Base-by-base conservation (phyloP, 1,140 invertebrate species). In the Papilio helenus region DNA sequence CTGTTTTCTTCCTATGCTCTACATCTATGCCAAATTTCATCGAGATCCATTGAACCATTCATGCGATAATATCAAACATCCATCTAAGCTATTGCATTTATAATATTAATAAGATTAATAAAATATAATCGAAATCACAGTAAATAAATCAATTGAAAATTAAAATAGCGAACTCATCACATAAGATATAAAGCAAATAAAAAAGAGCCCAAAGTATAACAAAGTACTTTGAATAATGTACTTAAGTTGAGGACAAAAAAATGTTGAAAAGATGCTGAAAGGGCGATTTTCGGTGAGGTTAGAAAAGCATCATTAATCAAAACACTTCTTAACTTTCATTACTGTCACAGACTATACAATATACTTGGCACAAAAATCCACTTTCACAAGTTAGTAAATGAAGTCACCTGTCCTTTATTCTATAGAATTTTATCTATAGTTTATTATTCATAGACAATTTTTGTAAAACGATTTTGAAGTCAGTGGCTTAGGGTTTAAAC, bases 241-340 rank as follows among this genome's bases (percentile, higher is more conserved):
- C 26, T 65, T 26, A 65, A 65, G 61, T 65, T 65, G 61, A 65
- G 23, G 23, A 61, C 58, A 29, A 65, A 65, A 61, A 65, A 65
- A 65, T 61, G 14, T 16, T 65, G 61, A 65, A 65, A 65, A 65
- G 61, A 65, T 65, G 20, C 58, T 61, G 58, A 61, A 61, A 61
- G 58, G 20, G 23, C 23, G 58, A 61, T 23, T 61, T 61, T 61
- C 58, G 12, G 23, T 61, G 58, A 61, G 58, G 58, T 26, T 61
- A 61, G 1, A 23, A 61, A 7, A 1, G 58, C 20, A 26, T 61
- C 58, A 61, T 61, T 61, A 61, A 61, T 61, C 58, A 61, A 61
- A 61, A 20, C 55, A 58, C 58, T 58, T 58, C 51, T 61, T 26
- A 61, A 61, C 58, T 61, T 61, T 61, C 58, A 61, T 61, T 14